phyloP scores from a whole-genome alignment of 2,888 invertebrate genomes.

The Hyposoter didymator region DNA sequence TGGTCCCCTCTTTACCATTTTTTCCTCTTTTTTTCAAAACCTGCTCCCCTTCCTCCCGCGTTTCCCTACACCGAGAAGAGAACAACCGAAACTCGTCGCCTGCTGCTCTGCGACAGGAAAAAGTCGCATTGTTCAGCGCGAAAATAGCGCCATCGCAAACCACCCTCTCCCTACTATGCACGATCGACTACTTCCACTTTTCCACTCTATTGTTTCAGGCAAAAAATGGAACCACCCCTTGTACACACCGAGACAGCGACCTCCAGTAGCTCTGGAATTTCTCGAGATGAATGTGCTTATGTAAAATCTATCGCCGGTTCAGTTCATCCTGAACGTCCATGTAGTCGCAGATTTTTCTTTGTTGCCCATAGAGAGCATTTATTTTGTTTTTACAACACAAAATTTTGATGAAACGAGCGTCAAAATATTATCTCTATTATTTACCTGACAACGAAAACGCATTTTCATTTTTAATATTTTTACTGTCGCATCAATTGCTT shows the following conservation, averaged over 20 bases:
- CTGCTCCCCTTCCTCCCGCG: constrained; percentile 23
- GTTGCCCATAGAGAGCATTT: constrained; percentile 30
- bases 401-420: background rate
- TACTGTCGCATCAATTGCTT: too few species aligned
- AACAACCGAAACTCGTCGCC: constrained; percentile 34
- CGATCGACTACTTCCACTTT: constrained; percentile 69
- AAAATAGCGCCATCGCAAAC: constrained; percentile 61
- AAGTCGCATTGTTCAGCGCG: constrained; percentile 70
- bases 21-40: constrained; percentile 20
- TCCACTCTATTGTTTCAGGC: constrained; percentile 64
- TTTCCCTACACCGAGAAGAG: constrained; percentile 47
- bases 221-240: constrained; percentile 41
- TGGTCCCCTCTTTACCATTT: constrained; percentile 33
- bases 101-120: constrained; percentile 55
- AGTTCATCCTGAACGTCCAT: constrained; percentile 44
- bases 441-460: too few species aligned
- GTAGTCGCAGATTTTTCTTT: background rate
- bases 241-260: constrained; percentile 24
- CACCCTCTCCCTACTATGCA: constrained; percentile 32
- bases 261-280: constrained; percentile 47
- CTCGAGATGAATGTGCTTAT: constrained; percentile 54
- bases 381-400: constrained; percentile 8
- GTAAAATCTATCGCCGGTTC: constrained; percentile 34
- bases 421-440: background rate
- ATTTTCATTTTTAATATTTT: too few species aligned